Evolutionary conservation across 1,140 invertebrate genomes (phyloP).

Genomic region (Homalodisca vitripennis): DNA sequence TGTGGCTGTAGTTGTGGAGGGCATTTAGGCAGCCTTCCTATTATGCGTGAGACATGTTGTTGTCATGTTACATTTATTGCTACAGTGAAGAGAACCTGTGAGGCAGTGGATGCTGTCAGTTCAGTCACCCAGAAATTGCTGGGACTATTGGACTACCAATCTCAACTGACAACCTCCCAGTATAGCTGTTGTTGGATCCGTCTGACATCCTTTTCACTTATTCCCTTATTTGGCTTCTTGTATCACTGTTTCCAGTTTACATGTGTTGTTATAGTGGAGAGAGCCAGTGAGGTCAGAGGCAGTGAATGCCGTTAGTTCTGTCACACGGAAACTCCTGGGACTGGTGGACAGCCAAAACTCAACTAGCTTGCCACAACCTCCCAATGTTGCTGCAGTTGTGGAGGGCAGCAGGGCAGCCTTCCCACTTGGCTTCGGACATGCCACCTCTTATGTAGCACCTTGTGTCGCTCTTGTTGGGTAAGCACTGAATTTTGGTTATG

Average conservation of each 20-base stretch:
- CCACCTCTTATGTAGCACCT: slow-evolving; percentile 74
- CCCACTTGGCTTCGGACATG: slow-evolving; percentile 89
- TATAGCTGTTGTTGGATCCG: too few species aligned
- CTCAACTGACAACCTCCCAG: too few species aligned
- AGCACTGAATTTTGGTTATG: slow-evolving; percentile 44
- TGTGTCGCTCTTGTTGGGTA: slow-evolving; percentile 83
- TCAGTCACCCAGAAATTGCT: slow-evolving; percentile 54
- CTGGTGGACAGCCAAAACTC: slow-evolving; percentile 42
- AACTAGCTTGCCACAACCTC: slow-evolving; percentile 57
- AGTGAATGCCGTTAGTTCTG: slow-evolving; percentile 57
- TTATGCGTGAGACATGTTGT: too few species aligned
- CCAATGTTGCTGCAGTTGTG: slow-evolving; percentile 65
- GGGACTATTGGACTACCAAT: slow-evolving; percentile 44
- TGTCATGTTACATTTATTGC: too few species aligned
- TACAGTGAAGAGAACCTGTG: slow-evolving; percentile 67
- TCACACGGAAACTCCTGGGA: slow-evolving; percentile 53
- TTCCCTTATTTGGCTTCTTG: too few species aligned
- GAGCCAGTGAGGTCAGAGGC: slow-evolving; percentile 59
- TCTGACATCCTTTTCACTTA: too few species aligned
- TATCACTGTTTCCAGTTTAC: too few species aligned
- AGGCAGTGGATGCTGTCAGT: slow-evolving; percentile 56
- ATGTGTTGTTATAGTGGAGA: slow-evolving; percentile 70
- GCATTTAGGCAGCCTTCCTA: too few species aligned
- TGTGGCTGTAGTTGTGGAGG: too few species aligned
- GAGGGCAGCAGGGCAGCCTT: slow-evolving; percentile 78